Base-by-base conservation (phyloP, 1,140 invertebrate genomes). In the Eciton burchellii region DNA sequence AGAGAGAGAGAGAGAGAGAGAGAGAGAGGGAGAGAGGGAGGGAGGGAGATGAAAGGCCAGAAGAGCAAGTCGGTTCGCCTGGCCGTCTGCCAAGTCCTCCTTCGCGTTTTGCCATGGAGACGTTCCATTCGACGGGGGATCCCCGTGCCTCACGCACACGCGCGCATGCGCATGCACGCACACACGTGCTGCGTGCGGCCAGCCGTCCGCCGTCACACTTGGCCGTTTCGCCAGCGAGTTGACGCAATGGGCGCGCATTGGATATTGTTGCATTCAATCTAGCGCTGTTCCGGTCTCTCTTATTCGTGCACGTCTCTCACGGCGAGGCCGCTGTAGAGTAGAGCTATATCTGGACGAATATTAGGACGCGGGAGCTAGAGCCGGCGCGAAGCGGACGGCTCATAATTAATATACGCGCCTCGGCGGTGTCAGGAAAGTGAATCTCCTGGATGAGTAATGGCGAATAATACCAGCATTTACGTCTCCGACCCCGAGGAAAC, bases 71-170 rank as follows among this genome's bases (percentile, higher is more conserved):
- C 74, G 84, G 47, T 35, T 35, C 70, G 52, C 47, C 76, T 88
- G 87, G 87, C 86, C 68, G 87, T 81, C 71, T 74, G 86, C 87
- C 87, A 88, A 54, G 52, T 60, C 41, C 24, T 52, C 72, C 81
- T 68, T 73, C 73, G 29, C 66, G 60, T 81, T 83, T 63, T 52
- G 66, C 70, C 73, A 41, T 45, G 83, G 68, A 85, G 84, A 85
- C 84, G 84, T 85, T 84, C 47, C 60, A 71, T 66, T 59, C 52
- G 59, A 43, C 54, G 68, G n/a, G n/a, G n/a, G 81, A 71, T 63
- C 62, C 56, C 62, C 71, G 35, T 35, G 35, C 6, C 35, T 2
- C 35, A 35, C 35, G 6, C 35, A 6, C 6, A 19, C 14, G 54
- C 71, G 56, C 71, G 59, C 43, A 47, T 4, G 52, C 56, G 45